Percentiles rank a stretch among this genome's conserved stretches.
phyloP scores from a whole-genome alignment of 2,113 vertebrate species.

The Dicaeum eximium region DNA sequence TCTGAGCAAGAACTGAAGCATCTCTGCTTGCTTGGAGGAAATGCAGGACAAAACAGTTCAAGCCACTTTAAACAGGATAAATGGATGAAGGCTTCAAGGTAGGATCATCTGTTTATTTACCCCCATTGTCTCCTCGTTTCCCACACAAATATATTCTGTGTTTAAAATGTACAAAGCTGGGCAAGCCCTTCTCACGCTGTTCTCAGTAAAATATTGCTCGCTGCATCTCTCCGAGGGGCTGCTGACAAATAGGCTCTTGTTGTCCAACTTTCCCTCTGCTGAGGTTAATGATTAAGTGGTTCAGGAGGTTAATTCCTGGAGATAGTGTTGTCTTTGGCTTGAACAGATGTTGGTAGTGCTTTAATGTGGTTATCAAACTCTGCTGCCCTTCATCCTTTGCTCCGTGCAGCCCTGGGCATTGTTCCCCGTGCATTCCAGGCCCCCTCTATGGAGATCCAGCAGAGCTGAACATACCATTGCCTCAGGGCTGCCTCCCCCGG shows the following conservation, averaged over 20 bases:
- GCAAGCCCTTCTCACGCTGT: constrained; percentile 88
- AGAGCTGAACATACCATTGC: constrained; percentile 77
- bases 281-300: constrained; percentile 95
- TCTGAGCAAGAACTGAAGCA: neutral
- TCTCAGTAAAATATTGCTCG: constrained; percentile 89
- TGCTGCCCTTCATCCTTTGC: constrained; percentile 87
- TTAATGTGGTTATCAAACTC: constrained; percentile 99
- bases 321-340: constrained; percentile 89
- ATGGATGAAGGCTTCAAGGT: constrained; percentile 19
- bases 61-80: neutral
- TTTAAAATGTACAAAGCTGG: constrained; percentile 74
- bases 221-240: constrained; percentile 73
- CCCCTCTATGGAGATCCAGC: constrained; percentile 85
- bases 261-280: constrained; percentile 86
- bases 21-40: neutral
- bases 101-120: constrained; percentile 74
- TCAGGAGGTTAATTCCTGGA: constrained; percentile 89
- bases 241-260: constrained; percentile 93
- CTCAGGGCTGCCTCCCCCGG: constrained; percentile 68
- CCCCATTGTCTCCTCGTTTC: constrained; percentile 72
- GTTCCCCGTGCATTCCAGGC: constrained; percentile 85
- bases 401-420: constrained; percentile 74
- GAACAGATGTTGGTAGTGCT: constrained; percentile 97
- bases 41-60: neutral
- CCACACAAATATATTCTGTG: constrained; percentile 79